Evolutionary conservation across 2,113 vertebrate species (phyloP).

Genomic region (Cyanocitta stelleri): DNA sequence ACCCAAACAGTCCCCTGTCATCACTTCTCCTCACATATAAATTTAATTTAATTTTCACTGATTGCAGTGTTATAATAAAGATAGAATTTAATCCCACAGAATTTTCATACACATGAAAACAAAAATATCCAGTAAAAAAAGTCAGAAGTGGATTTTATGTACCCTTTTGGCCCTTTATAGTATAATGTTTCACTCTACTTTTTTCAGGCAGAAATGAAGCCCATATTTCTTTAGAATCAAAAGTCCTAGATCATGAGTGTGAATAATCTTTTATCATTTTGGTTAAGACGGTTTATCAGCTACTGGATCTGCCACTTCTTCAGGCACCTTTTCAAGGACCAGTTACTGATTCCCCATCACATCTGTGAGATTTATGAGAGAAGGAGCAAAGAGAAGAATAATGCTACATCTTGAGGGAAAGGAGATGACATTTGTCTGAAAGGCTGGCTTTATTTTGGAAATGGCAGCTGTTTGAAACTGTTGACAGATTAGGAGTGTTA

Average conservation of each 20-base stretch:
- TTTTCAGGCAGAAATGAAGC: neutral
- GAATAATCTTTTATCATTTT: constrained; percentile 7
- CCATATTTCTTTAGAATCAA: neutral
- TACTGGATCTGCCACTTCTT: constrained; percentile 19
- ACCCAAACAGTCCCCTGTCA: neutral
- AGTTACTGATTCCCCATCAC: neutral
- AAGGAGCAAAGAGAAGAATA: neutral
- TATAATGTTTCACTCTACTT: neutral
- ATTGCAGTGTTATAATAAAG: neutral
- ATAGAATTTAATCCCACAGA: neutral
- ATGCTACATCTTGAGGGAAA: neutral
- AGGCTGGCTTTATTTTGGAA: constrained; percentile 15
- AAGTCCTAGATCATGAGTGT: neutral
- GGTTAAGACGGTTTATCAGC: constrained; percentile 2
- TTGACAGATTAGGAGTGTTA: constrained; percentile 30
- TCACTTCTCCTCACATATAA: neutral
- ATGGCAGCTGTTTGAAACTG: constrained; percentile 33
- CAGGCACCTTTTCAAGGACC: neutral
- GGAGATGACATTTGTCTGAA: neutral
- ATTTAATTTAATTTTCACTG: neutral
- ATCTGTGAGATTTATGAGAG: neutral
- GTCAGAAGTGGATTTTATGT: neutral
- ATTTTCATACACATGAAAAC: neutral
- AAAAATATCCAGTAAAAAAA: neutral
- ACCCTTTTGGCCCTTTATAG: neutral